A percentile compares a stretch with the other conserved stretches of the same genome.
phyloP scores from a whole-genome alignment of 2,113 vertebrate species.

The Ceyx margarethae region DNA sequence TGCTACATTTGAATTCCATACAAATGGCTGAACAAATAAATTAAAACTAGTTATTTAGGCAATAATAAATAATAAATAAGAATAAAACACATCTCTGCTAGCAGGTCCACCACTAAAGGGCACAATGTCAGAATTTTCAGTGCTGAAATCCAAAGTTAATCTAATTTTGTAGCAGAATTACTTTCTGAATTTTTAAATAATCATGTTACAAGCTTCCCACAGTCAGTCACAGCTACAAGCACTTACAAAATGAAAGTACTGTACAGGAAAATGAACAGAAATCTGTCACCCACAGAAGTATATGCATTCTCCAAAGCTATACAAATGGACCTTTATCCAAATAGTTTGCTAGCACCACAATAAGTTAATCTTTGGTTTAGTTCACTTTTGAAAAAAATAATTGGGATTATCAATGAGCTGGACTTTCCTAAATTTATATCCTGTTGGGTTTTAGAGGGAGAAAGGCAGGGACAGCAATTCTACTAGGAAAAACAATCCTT shows the following conservation, averaged over 20 bases:
- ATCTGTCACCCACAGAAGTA: neutral
- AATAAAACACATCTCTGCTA: neutral
- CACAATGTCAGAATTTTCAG: neutral
- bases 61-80: too few species aligned
- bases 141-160: neutral
- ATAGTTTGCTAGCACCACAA: neutral
- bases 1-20: neutral
- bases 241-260: neutral
- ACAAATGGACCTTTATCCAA: neutral
- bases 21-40: neutral
- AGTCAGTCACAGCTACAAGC: neutral
- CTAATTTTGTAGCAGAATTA: slow-evolving; percentile 19
- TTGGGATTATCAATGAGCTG: neutral
- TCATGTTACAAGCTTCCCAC: neutral
- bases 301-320: neutral
- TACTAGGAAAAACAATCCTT: neutral
- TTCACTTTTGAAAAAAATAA: neutral
- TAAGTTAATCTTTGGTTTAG: neutral
- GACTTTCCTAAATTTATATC: neutral
- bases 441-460: neutral
- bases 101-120: neutral
- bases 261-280: neutral
- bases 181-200: slow-evolving; percentile 20
- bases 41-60: neutral
- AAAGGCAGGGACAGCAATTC: neutral